These are phyloP conservation scores for Alethe castanea DNA, from an alignment of 2,113 vertebrate species.

Conservation along the genomic window DNA sequence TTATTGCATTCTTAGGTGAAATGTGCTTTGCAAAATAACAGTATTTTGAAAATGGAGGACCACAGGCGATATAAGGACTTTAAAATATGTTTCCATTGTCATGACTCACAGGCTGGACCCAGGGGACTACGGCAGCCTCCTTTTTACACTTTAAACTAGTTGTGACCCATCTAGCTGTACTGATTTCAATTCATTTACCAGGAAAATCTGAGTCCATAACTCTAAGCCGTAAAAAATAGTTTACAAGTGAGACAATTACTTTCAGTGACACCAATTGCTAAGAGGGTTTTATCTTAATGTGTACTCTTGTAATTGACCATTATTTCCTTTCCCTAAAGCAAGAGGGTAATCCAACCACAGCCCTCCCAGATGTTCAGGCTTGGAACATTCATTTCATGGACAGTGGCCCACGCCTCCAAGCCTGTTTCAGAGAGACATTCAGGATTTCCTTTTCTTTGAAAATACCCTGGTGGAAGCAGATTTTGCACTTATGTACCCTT, in stretches of 20 bases:
- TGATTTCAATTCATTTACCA: background rate
- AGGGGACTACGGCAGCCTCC: background rate
- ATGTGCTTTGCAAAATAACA: background rate
- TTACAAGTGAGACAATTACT: background rate
- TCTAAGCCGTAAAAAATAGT: background rate
- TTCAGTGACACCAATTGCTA: background rate
- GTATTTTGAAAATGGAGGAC: background rate
- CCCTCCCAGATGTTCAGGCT: background rate
- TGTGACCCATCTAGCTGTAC: background rate
- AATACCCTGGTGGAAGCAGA: background rate
- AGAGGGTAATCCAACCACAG: background rate
- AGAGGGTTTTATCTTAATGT: background rate
- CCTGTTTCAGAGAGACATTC: background rate
- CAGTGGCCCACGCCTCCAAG: background rate
- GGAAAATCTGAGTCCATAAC: background rate
- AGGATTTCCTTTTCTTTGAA: background rate
- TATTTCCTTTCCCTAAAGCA: background rate
- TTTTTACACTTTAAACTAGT: background rate
- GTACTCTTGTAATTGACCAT: background rate
- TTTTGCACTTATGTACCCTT: background rate
- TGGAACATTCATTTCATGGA: background rate
- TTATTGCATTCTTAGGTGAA: background rate
- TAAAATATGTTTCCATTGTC: background rate
- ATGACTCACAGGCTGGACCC: background rate
- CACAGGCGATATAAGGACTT: background rate